These are phyloP conservation scores for Brachionus asplanchnoidis DNA, from an alignment of 1,140 invertebrate genomes.

Conservation along the genomic window DNA sequence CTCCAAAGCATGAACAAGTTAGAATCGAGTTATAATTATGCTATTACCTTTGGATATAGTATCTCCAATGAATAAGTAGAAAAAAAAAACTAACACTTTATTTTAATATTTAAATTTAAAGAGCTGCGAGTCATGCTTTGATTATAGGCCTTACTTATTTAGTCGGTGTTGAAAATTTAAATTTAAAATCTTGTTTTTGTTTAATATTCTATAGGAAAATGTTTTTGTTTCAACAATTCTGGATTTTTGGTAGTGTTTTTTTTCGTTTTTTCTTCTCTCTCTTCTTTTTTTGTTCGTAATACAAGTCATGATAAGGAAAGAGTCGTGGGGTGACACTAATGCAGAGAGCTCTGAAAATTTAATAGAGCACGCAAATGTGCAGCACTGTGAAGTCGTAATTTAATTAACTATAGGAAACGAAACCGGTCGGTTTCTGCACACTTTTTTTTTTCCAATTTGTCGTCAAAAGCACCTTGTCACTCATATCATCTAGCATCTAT, in stretches of 20 bases:
- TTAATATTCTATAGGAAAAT: conserved; percentile 13
- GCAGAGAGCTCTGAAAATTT: background rate
- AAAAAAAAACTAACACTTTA: background rate
- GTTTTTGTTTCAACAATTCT: background rate
- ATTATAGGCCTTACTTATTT: background rate
- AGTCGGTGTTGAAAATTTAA: background rate
- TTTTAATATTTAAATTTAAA: conserved; percentile 39
- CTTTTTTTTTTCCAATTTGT: too few relatives aligned
- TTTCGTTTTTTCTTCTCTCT: background rate
- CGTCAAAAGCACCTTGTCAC: conserved; percentile 6
- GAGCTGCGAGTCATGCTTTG: conserved; percentile 26
- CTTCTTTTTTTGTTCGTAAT: background rate
- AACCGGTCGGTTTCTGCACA: background rate
- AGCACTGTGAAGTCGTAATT: background rate
- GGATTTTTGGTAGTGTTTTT: background rate
- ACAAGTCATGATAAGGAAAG: conserved; percentile 28
- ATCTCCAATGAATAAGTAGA: background rate
- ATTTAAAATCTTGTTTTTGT: conserved; percentile 35
- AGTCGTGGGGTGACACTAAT: background rate
- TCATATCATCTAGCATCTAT: background rate
- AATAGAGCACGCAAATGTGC: conserved; percentile 5
- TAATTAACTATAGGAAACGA: background rate
- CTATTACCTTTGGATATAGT: conserved; percentile 38
- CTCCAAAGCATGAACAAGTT: conserved; percentile 21
- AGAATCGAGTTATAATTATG: conserved; percentile 39